Base-by-base conservation (phyloP, 1,140 invertebrate genomes). In the Micrasema minimum region DNA sequence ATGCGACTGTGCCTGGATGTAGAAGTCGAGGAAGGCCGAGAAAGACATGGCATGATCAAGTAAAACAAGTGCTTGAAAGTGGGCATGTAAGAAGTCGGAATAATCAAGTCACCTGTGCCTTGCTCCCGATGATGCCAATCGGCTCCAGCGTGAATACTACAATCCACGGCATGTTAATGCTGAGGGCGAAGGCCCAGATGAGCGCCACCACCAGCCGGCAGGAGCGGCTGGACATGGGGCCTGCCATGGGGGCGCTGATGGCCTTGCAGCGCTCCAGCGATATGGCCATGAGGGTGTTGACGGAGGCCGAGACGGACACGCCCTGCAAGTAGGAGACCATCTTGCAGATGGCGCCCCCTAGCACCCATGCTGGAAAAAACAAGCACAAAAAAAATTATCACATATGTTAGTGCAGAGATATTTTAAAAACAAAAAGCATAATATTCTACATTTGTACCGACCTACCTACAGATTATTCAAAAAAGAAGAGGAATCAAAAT, bases 221-320 rank as follows among this genome's bases (percentile, higher is more conserved):
- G 12, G 78, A 81, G 16, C 79, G 75, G n/a, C 82, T 81, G 2
- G 84, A 85, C 74, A 89, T 85, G 72, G 87, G 84, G 38, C 81
- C 82, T 51, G 82, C 80, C 75, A 89, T 77, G 22, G 87, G 87
- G 72, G 82, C 86, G 75, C 87, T 88, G 43, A 89, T 88, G 22
- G 88, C 87, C 31, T 88, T 77, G 77, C 80, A 84, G 81, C 87
- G 82, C 77, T 90, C 89, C 18, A 89, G 77, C 0, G 88, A 88
- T 43, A 90, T 88, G 37, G 87, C 88, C 26, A 88, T 87, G 48
- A 90, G 77, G 0, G 88, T 89, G 77, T 89, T 87, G 55, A 90
- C 86, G 2, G 88, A 89, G 2, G 88, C 88, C 66, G 86, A 87
- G 7, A 90, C 88, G 2, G 87, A 87, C 0, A 90, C 87, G 7